These are phyloP conservation scores for Ostrea denselamellosa DNA, from an alignment of 1,140 invertebrate genomes.

Conservation along the genomic window DNA sequence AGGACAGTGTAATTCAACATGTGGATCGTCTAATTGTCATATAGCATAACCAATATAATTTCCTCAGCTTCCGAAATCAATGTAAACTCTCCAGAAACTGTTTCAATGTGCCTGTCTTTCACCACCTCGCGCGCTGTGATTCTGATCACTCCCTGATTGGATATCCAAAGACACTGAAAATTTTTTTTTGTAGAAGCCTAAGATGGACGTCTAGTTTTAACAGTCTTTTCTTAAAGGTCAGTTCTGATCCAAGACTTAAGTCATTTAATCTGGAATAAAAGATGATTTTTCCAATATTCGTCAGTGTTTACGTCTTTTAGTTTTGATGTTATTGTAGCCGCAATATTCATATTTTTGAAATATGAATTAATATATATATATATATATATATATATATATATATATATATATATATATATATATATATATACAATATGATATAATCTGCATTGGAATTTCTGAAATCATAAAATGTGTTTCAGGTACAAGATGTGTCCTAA, in stretches of 20 bases:
- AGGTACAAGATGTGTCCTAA: too few relatives aligned
- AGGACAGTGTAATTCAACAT: constrained; percentile 29
- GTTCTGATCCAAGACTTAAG: background rate
- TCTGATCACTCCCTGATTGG: constrained; percentile 9
- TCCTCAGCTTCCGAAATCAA: constrained; percentile 22
- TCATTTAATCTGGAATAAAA: background rate
- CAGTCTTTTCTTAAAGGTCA: background rate
- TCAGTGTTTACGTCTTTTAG: too few relatives aligned
- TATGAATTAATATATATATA: background rate
- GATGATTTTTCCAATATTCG: background rate
- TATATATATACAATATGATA: too few relatives aligned
- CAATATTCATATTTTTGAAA: too few relatives aligned
- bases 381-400: background rate
- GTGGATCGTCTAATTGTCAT: constrained; percentile 39
- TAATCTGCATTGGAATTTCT: too few relatives aligned
- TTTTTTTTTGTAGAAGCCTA: constrained; percentile 17
- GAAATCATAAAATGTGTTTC: too few relatives aligned
- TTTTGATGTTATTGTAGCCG: too few relatives aligned
- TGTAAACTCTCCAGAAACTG: background rate
- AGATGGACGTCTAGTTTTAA: background rate
- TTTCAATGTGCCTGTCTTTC: background rate
- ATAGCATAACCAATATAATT: constrained; percentile 40
- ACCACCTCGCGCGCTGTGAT: background rate
- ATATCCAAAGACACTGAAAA: constrained; percentile 2
- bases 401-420: background rate